These are phyloP conservation scores for Silurus aristotelis DNA, from an alignment of 2,797 vertebrate species.

Conservation along the genomic window DNA sequence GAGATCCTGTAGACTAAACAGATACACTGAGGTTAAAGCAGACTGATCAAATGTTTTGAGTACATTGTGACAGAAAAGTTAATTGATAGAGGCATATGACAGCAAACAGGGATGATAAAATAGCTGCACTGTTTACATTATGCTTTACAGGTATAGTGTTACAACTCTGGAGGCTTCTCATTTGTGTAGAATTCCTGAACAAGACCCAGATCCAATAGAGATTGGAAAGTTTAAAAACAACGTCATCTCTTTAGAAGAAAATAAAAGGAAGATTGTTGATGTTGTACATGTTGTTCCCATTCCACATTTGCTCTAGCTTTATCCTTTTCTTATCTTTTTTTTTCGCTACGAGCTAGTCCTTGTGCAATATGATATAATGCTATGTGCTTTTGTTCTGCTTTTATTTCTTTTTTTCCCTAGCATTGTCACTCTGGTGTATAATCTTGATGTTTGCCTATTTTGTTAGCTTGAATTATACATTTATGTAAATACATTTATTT, in stretches of 20 bases:
- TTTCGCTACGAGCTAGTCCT: neutral
- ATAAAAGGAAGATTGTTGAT: neutral
- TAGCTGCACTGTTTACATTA: constrained; percentile 8
- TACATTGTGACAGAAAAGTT: neutral
- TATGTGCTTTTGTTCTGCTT: neutral
- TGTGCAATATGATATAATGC: neutral
- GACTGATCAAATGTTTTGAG: neutral
- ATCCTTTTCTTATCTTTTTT: neutral
- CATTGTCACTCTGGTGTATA: neutral
- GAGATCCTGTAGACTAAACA: neutral
- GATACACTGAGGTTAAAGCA: neutral
- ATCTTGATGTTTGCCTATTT: neutral
- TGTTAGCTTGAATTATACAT: neutral
- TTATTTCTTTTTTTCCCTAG: neutral
- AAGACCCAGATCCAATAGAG: neutral
- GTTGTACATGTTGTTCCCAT: no score
- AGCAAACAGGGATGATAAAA: neutral
- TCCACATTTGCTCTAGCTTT: neutral
- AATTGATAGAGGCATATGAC: neutral
- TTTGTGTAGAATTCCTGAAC: neutral
- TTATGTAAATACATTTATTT: no score
- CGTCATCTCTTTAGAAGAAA: neutral
- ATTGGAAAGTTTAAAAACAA: neutral
- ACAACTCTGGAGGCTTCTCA: neutral
- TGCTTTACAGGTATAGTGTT: neutral